Base-by-base conservation (phyloP, 2,797 vertebrate genomes). In the Xiphorhynchus erythropygius region DNA sequence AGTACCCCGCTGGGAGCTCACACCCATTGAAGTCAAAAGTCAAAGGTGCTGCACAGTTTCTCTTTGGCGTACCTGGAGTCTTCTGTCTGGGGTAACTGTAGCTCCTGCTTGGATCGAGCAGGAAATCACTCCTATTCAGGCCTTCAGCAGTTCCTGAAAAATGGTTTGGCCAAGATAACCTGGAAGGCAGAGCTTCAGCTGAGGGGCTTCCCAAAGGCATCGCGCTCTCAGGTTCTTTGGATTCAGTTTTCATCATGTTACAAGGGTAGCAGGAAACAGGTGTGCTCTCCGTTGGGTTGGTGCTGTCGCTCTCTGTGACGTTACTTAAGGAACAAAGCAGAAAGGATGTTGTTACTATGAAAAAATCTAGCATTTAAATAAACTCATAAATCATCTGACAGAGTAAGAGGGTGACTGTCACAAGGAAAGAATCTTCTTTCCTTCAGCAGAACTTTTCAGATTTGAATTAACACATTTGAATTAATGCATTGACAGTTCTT, bases 81-180 rank as follows among this genome's bases (percentile, higher is more conserved):
- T 99, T 99, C 95, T 99, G 99, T 41, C 99, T 98, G 63, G 99
- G 99, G 90, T 99, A 99, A 86, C 99, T 99, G 95, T 99, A 99
- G 97, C 99, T 99, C 77, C 98, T 98, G 96, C 98, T 98, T 44
- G 98, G 97, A 67, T 98, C 96, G 1, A 98, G 98, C 14, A 98
- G 97, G 73, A 99, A 99, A 68, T 99, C 99, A 3, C 97, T 98
- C 86, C 95, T 95, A 83, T 98, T 97, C 83, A 96, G 97, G 27
- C 97, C 98, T 67, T 99, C 98, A 1, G 95, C 91, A 18, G 96
- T 98, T 91, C 98, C 98, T 15, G 98, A 99, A 94, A 98, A 98
- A 96, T 98, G 98, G 89, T 99, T 99, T 33, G 99, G 99, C 99
- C 99, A 99, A 2, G 99, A 99, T 67, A 99, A 97, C 78, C 99